Conservation (phyloP, 2,797 vertebrate species). For the Hyperoplus lanceolatus region DNA sequence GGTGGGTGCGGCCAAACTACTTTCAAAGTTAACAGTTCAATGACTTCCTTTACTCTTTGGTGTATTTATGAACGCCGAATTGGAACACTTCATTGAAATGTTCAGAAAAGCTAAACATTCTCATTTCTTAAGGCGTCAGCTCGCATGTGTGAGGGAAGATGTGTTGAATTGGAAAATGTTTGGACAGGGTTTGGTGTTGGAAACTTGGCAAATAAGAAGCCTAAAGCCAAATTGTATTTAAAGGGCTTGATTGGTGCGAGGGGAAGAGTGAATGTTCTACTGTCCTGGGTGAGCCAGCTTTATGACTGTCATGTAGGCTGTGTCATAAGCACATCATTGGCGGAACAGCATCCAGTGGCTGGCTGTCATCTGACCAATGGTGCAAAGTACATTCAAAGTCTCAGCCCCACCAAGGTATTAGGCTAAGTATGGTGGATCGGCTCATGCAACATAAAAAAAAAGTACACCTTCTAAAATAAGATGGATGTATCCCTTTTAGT, state of each 20-base stretch:
- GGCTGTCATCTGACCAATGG: constrained; percentile 64
- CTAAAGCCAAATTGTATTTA: not conserved
- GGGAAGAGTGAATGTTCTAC: not conserved
- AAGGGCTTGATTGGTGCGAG: not conserved
- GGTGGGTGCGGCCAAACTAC: not conserved
- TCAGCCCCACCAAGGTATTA: not conserved
- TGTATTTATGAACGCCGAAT: not conserved
- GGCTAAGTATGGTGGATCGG: not conserved
- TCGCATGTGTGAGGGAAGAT: fast-evolving
- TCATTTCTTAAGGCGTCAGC: not conserved
- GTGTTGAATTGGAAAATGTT: not conserved
- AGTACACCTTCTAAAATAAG: too few relatives aligned
- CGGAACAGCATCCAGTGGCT: constrained; percentile 21
- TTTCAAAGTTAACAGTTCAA: not conserved
- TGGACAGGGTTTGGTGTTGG: not conserved
- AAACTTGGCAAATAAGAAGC: not conserved
- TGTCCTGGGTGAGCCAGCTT: not conserved
- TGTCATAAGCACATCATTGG: constrained; percentile 46
- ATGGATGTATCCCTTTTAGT: not conserved
- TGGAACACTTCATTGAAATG: fast-evolving
- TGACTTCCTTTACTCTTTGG: not conserved
- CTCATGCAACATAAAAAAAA: not conserved
- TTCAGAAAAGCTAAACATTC: fast-evolving
- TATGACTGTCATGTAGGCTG: not conserved
- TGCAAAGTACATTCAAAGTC: constrained; percentile 67